A percentile compares a stretch with the other conserved stretches of the same genome.
phyloP scores from a whole-genome alignment of 2,113 vertebrate species.

The Plecotus auritus region DNA sequence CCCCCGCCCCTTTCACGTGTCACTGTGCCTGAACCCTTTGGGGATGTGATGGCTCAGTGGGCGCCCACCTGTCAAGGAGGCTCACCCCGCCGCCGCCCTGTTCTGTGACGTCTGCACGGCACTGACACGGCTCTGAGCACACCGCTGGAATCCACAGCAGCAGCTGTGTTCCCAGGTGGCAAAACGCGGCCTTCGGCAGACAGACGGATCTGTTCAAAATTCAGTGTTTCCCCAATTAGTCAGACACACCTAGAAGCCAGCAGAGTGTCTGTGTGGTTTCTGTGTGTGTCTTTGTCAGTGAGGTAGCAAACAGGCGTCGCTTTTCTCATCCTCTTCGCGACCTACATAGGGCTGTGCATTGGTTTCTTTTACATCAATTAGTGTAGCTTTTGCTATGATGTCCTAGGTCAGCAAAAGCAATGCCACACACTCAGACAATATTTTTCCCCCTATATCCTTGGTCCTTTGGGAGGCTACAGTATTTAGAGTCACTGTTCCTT shows the following conservation, averaged over 20 bases:
- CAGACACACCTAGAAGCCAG: slow-evolving; percentile 51
- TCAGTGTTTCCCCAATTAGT: slow-evolving; percentile 66
- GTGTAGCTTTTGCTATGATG: not conserved
- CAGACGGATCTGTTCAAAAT: slow-evolving; percentile 60
- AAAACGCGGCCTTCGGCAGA: slow-evolving; percentile 39
- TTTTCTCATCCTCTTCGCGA: slow-evolving; percentile 54
- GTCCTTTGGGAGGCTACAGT: not conserved
- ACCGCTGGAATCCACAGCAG: slow-evolving; percentile 9
- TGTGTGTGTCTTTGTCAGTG: slow-evolving; percentile 31
- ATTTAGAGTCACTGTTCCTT: not conserved
- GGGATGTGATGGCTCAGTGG: not conserved
- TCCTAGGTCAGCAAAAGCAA: not conserved
- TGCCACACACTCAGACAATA: not conserved
- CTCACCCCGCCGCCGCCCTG: fast-evolving
- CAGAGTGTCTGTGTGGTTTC: not conserved
- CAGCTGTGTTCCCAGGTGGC: slow-evolving; percentile 42
- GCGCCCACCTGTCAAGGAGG: not conserved
- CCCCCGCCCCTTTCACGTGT: slow-evolving; percentile 30
- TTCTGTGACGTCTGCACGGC: slow-evolving; percentile 8
- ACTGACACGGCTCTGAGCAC: not conserved
- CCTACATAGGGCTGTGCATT: slow-evolving; percentile 38
- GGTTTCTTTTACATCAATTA: slow-evolving; percentile 44
- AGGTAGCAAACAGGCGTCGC: slow-evolving; percentile 27
- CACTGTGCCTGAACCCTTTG: slow-evolving; percentile 60
- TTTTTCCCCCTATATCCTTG: not conserved